Evolutionary conservation across 1,140 invertebrate genomes (phyloP).

Genomic region (Platorchestia sp.): DNA sequence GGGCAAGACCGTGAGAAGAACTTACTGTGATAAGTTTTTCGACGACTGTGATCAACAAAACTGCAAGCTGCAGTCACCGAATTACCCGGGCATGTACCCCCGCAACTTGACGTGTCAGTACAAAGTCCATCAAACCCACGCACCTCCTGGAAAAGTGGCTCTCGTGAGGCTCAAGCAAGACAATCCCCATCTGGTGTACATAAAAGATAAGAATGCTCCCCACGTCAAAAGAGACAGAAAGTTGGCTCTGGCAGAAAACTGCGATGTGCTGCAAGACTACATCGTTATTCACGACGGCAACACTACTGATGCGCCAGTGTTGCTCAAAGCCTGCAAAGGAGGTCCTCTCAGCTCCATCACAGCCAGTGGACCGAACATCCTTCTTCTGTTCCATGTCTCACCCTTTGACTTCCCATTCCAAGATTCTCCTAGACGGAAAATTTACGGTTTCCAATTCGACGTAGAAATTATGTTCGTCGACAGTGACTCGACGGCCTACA

Average conservation of each 20-base stretch:
- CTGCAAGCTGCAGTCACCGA: conserved; percentile 87
- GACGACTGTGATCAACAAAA: conserved; percentile 89
- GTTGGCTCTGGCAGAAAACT: conserved; percentile 81
- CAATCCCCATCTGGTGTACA: conserved; percentile 66
- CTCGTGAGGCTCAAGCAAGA: conserved; percentile 65
- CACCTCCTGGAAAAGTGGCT: conserved; percentile 72
- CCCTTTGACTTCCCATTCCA: conserved; percentile 85
- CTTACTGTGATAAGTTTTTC: conserved; percentile 89
- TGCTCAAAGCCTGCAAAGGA: conserved; percentile 90
- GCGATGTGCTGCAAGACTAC: conserved; percentile 88
- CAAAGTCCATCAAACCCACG: conserved; percentile 79
- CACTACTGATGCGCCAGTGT: conserved; percentile 86
- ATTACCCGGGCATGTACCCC: conserved; percentile 88
- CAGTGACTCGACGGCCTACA: conserved; percentile 65
- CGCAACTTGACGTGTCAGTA: conserved; percentile 88
- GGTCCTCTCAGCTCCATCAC: conserved; percentile 86
- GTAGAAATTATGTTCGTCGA: conserved; percentile 81
- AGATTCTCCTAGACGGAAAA: conserved; percentile 72
- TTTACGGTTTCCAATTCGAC: conserved; percentile 87
- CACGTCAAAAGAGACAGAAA: conserved; percentile 62
- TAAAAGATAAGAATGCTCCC: conserved; percentile 66
- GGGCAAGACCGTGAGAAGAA: conserved; percentile 87
- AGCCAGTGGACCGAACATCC: conserved; percentile 86
- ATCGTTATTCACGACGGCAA: conserved; percentile 92
- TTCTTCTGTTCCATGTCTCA: conserved; percentile 90